A percentile compares a stretch with the other conserved stretches of the same genome.
Evolutionary conservation across 2,888 invertebrate species (phyloP).

Genomic region (Pterobdella sp.): DNA sequence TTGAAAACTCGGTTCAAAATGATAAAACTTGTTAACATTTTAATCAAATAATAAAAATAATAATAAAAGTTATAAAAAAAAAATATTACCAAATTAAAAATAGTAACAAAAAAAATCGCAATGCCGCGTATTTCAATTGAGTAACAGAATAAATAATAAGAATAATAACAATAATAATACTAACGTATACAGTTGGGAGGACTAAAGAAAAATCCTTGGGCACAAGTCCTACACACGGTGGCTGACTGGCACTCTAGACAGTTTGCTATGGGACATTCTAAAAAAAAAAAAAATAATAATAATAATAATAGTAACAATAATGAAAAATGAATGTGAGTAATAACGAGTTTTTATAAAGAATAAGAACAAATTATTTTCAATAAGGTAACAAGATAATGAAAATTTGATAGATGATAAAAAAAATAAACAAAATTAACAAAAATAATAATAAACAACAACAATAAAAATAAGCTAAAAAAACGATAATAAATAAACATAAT

Average conservation of each 20-base stretch:
- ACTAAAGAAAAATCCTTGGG: slow-evolving; percentile 9
- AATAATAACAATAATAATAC: too few species aligned
- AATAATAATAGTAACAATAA: neutral
- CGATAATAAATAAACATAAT: neutral
- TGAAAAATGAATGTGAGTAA: slow-evolving; percentile 2
- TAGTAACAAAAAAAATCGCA: too few species aligned
- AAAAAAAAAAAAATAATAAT: neutral
- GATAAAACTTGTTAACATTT: too few species aligned
- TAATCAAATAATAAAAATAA: too few species aligned
- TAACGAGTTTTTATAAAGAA: neutral
- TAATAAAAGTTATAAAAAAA: too few species aligned
- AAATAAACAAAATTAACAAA: neutral
- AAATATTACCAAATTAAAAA: too few species aligned
- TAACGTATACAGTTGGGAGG: neutral
- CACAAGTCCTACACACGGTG: neutral
- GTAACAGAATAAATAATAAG: too few species aligned
- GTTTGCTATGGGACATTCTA: slow-evolving; percentile 10
- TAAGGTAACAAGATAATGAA: neutral
- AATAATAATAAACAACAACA: slow-evolving; percentile 4
- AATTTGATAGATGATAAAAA: neutral
- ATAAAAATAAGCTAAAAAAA: neutral
- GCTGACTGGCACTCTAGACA: neutral
- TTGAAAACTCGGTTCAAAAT: too few species aligned
- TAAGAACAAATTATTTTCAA: neutral
- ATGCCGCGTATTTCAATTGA: too few species aligned